These are phyloP conservation scores for Macrosoma leucophasiata DNA, from an alignment of 2,888 invertebrate species.

Conservation along the genomic window DNA sequence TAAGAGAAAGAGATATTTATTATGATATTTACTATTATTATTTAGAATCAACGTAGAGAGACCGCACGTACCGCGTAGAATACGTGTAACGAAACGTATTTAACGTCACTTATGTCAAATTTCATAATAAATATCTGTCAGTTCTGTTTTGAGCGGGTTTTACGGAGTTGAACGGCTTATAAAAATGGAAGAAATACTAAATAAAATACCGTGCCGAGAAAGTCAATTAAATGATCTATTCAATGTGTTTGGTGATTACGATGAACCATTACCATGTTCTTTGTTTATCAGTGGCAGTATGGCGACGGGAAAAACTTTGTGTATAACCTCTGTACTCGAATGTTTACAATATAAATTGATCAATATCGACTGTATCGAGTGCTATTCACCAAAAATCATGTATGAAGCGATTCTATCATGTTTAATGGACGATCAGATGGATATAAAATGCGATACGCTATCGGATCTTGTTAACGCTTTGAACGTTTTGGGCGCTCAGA, in stretches of 20 bases:
- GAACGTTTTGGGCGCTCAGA: conserved; percentile 39
- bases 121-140: conserved; percentile 13
- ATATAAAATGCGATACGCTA: conserved; percentile 79
- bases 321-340: conserved; percentile 77
- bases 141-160: conserved; percentile 3
- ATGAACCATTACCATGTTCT: conserved; percentile 80
- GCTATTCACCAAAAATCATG: conserved; percentile 84
- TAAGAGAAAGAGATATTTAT: too few relatives aligned
- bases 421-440: conserved; percentile 55
- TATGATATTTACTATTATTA: too few relatives aligned
- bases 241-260: conserved; percentile 67
- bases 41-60: conserved; percentile 29
- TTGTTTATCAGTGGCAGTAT: conserved; percentile 89
- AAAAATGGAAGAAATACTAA: conserved; percentile 33
- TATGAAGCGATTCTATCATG: conserved; percentile 83
- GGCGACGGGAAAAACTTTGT: conserved; percentile 88
- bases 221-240: conserved; percentile 63
- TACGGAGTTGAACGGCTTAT: conserved; percentile 1
- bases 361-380: conserved; percentile 87
- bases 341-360: conserved; percentile 76
- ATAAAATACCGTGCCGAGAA: conserved; percentile 67
- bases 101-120: too few relatives aligned
- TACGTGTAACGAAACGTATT: conserved; percentile 32
- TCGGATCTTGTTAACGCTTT: conserved; percentile 78
- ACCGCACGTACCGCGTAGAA: too few relatives aligned